Conservation (phyloP, 2,888 invertebrate genomes). For the Euplagia quadripunctaria region DNA sequence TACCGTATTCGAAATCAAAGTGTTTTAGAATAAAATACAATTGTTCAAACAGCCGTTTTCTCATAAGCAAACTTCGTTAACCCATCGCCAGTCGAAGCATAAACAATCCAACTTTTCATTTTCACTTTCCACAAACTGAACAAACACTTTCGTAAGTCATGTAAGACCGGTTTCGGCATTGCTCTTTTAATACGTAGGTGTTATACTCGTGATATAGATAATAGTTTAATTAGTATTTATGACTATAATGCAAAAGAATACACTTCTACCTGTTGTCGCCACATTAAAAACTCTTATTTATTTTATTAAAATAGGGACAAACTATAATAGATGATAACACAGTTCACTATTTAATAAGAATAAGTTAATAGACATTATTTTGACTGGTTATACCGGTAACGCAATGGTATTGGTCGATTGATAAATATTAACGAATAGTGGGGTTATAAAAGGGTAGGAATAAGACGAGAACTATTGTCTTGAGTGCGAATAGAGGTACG, state of each 20-base stretch:
- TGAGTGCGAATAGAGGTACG: too few relatives aligned
- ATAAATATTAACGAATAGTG: too few relatives aligned
- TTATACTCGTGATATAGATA: slow-evolving; percentile 5
- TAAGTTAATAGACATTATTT: too few relatives aligned
- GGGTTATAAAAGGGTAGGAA: too few relatives aligned
- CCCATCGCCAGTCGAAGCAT: slow-evolving; percentile 11
- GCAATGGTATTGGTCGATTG: too few relatives aligned
- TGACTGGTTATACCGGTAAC: too few relatives aligned
- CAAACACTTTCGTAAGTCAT: slow-evolving; percentile 39
- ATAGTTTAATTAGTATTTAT: background rate
- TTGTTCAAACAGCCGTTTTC: slow-evolving; percentile 3
- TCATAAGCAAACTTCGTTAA: slow-evolving; percentile 11
- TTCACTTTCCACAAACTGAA: slow-evolving; percentile 49
- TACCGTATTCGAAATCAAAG: background rate
- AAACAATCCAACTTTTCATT: slow-evolving; percentile 44
- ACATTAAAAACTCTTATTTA: too few relatives aligned
- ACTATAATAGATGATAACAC: too few relatives aligned
- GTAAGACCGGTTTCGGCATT: slow-evolving; percentile 22
- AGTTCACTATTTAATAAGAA: too few relatives aligned
- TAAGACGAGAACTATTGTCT: too few relatives aligned
- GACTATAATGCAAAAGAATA: slow-evolving; percentile 8
- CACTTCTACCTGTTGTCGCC: background rate
- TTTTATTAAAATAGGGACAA: too few relatives aligned
- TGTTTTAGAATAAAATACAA: background rate
- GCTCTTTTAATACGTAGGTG: slow-evolving; percentile 5